Evolutionary conservation across 2,888 invertebrate genomes (phyloP), one percentile per base, ranked within the genome.

Genomic region (Mythimna pallens): DNA sequence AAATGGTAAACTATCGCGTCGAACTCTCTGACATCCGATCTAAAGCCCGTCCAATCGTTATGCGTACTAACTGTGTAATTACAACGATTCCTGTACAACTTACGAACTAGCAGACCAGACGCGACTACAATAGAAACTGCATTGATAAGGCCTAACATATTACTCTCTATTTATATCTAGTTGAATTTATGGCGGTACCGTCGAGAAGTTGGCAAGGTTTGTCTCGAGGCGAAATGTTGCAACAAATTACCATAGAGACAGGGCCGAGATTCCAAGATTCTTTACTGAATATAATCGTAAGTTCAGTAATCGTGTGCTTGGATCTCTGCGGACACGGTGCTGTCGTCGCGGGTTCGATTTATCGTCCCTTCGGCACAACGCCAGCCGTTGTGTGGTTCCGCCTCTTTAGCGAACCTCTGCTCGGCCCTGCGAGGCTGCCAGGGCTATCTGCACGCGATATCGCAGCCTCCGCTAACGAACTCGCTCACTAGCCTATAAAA

Each of bases 301-400:
- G 90, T 91, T 86, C 85, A 87, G 88, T 88, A 92, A 94, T 94
- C 93, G 84, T 86, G 83, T 86, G 87, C 88, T 90, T 93, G 89
- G 93, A 94, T 95, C 94, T 89, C 87, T 76, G 83, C 85, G 84
- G 91, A 91, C 91, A 90, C 90, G 88, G 88, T 87, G 90, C 91
- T 93, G 94, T 95, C 95, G 93, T 91, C 92, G 94, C 91, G 90
- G 89, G 91, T 93, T 93, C 92, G 90, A 95, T 95, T 95, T 95
- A 95, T 94, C 89, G 92, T 81, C 77, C 81, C 81, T 82, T 78
- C 83, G 78, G 88, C 90, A 95, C 94, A 94, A 94, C 89, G 94
- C 90, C 83, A 87, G 84, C 89, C 92, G 92, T 93, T 94, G 94
- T 94, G 86, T 85, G 89, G 92, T 93, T 92, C 93, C 92, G 91